Evolutionary conservation across 1,140 invertebrate species (phyloP).

Genomic region (Drosophila lacteicornis): DNA sequence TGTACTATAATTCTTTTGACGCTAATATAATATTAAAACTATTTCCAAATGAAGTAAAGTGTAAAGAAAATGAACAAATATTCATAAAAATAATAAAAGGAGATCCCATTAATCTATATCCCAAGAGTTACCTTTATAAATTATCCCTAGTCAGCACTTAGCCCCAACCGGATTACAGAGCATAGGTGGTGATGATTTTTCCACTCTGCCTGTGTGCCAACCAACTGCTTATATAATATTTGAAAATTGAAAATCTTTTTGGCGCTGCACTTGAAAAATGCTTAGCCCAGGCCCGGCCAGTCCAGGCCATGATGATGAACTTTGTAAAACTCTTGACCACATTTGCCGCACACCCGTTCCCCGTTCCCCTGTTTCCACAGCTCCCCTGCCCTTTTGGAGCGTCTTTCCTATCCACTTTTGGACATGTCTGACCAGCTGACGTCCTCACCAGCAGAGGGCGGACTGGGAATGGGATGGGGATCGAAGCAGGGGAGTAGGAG

Average conservation of each 20-base stretch:
- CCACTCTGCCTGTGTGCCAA: conserved; percentile 35
- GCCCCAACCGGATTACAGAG: neutral
- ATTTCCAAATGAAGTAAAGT: no score
- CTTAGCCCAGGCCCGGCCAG: conserved; percentile 54
- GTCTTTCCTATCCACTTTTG: conserved; percentile 56
- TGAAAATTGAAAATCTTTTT: conserved; percentile 82
- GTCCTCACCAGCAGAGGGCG: conserved; percentile 27
- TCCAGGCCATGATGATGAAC: conserved; percentile 71
- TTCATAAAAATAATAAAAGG: neutral
- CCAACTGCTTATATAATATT: conserved; percentile 77
- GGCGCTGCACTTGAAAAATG: conserved; percentile 78
- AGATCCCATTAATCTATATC: neutral
- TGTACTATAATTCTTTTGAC: no score
- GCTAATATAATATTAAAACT: no score
- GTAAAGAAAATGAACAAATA: no score
- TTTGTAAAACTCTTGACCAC: conserved; percentile 81
- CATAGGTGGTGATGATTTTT: conserved; percentile 55
- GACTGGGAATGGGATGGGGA: neutral
- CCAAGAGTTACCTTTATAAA: no score
- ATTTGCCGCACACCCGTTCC: conserved; percentile 63
- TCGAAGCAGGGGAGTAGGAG: conserved; percentile 2
- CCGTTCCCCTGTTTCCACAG: neutral
- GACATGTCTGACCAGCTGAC: conserved; percentile 75
- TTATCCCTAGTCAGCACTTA: accelerated
- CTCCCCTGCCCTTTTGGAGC: neutral